A percentile compares a stretch with the other conserved stretches of the same genome.
Evolutionary conservation across 2,113 vertebrate species (phyloP).

Genomic region (Arenaria interpres): DNA sequence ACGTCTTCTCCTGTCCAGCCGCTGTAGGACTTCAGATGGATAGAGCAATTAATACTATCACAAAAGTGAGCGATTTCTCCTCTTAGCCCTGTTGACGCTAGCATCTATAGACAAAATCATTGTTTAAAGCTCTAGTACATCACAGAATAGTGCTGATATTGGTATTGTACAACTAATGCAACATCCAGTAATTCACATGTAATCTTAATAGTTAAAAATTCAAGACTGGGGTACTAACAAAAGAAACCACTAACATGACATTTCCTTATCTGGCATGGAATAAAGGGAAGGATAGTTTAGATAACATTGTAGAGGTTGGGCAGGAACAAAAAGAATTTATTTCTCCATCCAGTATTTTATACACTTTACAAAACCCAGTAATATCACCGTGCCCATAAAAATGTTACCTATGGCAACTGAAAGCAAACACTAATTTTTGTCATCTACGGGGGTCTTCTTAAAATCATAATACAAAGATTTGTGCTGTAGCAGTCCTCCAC

Average conservation of each 20-base stretch:
- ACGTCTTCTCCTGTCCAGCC: neutral
- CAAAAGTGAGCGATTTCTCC: neutral
- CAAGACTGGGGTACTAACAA: constrained; percentile 39
- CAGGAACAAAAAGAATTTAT: constrained; percentile 73
- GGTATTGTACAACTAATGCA: constrained; percentile 57
- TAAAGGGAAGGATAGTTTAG: constrained; percentile 37
- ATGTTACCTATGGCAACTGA: constrained; percentile 76
- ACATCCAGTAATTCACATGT: constrained; percentile 41
- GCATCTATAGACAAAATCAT: constrained; percentile 27
- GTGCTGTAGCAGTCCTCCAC: constrained; percentile 83
- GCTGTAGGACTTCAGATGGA: neutral
- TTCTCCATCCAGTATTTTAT: constrained; percentile 71
- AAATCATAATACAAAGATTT: constrained; percentile 83
- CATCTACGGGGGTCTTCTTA: constrained; percentile 78
- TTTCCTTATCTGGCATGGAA: constrained; percentile 25
- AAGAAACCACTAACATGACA: constrained; percentile 59
- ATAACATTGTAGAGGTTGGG: constrained; percentile 70
- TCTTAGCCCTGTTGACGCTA: constrained; percentile 4
- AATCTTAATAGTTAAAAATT: constrained; percentile 54
- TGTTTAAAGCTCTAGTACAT: constrained; percentile 43
- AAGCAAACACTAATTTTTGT: constrained; percentile 79
- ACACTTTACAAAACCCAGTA: constrained; percentile 80
- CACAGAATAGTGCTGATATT: constrained; percentile 23
- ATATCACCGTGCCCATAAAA: constrained; percentile 78
- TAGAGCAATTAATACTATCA: neutral